Conservation (phyloP, 1,140 invertebrate species). For the Drosophila ercepeae region DNA sequence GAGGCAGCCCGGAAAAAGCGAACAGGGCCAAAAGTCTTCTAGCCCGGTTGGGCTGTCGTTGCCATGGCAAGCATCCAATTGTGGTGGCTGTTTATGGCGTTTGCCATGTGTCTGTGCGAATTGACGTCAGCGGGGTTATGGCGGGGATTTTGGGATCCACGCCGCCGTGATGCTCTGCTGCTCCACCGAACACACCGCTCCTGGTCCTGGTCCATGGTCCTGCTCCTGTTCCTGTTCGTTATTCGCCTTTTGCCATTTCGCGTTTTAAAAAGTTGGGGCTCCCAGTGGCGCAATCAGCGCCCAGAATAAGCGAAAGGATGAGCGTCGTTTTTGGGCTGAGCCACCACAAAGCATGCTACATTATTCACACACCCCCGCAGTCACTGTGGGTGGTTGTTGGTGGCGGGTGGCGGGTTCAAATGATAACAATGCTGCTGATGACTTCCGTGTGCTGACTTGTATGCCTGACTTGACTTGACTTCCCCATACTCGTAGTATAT, state of each 20-base stretch:
- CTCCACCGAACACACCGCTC: constrained; percentile 7
- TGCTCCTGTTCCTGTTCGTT: too few species aligned
- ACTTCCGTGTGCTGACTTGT: constrained; percentile 69
- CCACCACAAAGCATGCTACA: constrained; percentile 72
- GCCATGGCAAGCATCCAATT: constrained; percentile 78
- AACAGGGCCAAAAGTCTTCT: constrained; percentile 6
- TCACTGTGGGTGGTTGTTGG: constrained; percentile 3
- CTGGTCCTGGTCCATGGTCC: too few species aligned
- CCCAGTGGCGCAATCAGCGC: constrained; percentile 78
- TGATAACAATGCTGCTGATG: constrained; percentile 80
- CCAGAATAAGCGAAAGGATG: constrained; percentile 53
- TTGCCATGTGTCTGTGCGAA: constrained; percentile 76
- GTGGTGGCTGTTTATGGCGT: constrained; percentile 79
- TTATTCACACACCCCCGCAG: constrained; percentile 55
- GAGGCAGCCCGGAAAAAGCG: neutral
- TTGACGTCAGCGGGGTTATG: constrained; percentile 57
- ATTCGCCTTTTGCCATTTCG: constrained; percentile 59
- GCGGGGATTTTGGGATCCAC: neutral
- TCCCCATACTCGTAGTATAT: neutral
- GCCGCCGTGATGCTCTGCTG: neutral
- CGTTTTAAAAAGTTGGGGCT: constrained; percentile 69
- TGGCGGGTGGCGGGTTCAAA: constrained; percentile 28
- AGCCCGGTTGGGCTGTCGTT: constrained; percentile 17
- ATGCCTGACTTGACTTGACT: constrained; percentile 31
- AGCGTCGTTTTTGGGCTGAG: constrained; percentile 51